Percentiles rank a stretch among this genome's conserved stretches.
Conservation (phyloP, 2,888 invertebrate genomes). For the Pheosia gnoma region DNA sequence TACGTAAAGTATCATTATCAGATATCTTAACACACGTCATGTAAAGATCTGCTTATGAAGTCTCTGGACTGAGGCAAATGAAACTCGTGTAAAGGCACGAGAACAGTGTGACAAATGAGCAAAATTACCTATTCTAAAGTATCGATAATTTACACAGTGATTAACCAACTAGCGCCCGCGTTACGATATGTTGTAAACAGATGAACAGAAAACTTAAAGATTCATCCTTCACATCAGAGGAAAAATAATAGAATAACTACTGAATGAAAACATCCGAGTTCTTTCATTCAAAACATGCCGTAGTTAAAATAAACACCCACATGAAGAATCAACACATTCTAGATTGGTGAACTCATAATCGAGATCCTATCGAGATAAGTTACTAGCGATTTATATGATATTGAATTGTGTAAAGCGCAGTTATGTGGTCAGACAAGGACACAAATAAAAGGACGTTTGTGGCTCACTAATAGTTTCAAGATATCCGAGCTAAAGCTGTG, state of each 20-base stretch:
- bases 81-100: constrained; percentile 16
- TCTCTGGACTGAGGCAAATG: constrained; percentile 20
- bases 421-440: constrained; percentile 14
- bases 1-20: background rate
- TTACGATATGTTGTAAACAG: constrained; percentile 29
- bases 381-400: constrained; percentile 1
- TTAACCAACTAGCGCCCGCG: constrained; percentile 19
- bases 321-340: constrained; percentile 15
- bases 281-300: constrained; percentile 29
- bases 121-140: constrained; percentile 23
- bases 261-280: constrained; percentile 36
- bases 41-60: constrained; percentile 12
- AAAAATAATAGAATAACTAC: constrained; percentile 25
- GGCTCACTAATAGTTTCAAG: constrained; percentile 31
- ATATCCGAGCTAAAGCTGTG: constrained; percentile 4
- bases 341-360: constrained; percentile 9
- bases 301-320: constrained; percentile 23
- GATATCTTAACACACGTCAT: background rate
- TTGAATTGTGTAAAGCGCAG: constrained; percentile 7
- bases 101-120: constrained; percentile 25
- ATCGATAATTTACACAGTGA: constrained; percentile 30
- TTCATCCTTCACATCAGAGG: constrained; percentile 14
- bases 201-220: constrained; percentile 12
- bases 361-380: constrained; percentile 5
- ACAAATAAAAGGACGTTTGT: constrained; percentile 20